Percentiles rank a stretch among this genome's conserved stretches.
These are phyloP conservation scores for Sialis lutaria DNA, from an alignment of 2,888 invertebrate genomes.

Conservation along the genomic window DNA sequence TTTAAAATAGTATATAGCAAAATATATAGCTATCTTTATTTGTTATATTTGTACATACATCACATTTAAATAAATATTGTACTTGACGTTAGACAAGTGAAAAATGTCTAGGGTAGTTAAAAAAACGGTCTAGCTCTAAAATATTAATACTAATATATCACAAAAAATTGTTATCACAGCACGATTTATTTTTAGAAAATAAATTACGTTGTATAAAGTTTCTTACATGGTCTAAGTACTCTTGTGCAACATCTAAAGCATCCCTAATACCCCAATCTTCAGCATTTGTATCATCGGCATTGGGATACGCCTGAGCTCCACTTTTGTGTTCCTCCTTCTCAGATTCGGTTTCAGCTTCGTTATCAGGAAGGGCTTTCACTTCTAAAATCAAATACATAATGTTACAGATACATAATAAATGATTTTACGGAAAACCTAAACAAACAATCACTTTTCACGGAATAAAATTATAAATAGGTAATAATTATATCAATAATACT, in stretches of 20 bases:
- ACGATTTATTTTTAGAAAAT: not conserved
- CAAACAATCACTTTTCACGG: not conserved
- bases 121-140: conserved; percentile 3
- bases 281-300: conserved; percentile 37
- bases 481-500: conserved; percentile 17
- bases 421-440: not conserved
- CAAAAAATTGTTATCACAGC: not conserved
- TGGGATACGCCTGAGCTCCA: conserved; percentile 20
- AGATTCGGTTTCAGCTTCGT: conserved; percentile 5
- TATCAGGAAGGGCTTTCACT: conserved; percentile 13
- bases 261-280: conserved; percentile 30
- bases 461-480: not conserved
- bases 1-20: no score
- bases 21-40: no score
- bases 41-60: no score
- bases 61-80: no score
- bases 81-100: no score
- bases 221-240: conserved; percentile 21
- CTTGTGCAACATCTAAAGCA: conserved; percentile 22
- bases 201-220: not conserved
- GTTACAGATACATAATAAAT: not conserved
- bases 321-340: conserved; percentile 14
- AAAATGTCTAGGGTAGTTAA: conserved; percentile 1
- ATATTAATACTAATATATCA: no score
- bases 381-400: conserved; percentile 9